These are phyloP conservation scores for Bambusicola thoracicus DNA, from an alignment of 2,113 vertebrate genomes.

Conservation along the genomic window DNA sequence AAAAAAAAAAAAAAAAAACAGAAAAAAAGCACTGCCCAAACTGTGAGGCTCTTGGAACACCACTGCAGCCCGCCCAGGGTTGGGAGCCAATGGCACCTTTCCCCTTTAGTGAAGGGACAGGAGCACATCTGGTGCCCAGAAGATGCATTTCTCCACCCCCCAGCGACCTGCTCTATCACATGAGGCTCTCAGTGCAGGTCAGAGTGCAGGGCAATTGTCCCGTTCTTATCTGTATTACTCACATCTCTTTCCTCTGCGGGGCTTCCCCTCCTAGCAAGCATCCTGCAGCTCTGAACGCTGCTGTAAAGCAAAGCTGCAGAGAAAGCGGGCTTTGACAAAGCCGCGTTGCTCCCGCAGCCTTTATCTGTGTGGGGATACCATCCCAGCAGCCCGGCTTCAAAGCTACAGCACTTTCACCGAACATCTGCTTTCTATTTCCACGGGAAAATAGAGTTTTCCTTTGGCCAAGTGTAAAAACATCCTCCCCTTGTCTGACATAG, in stretches of 20 bases:
- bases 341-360: fast-evolving
- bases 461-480: not conserved
- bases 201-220: not conserved
- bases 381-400: not conserved
- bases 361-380: not conserved
- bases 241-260: not conserved
- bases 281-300: fast-evolving
- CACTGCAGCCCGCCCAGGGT: fast-evolving
- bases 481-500: not conserved
- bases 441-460: fast-evolving
- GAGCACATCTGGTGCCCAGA: not conserved
- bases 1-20: not conserved
- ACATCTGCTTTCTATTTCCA: not conserved
- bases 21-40: not conserved
- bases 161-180: not conserved
- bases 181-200: not conserved
- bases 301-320: not conserved
- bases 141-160: not conserved
- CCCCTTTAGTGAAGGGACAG: not conserved
- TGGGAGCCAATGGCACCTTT: not conserved
- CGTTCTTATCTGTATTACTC: not conserved
- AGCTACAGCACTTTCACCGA: not conserved
- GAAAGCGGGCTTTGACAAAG: not conserved
- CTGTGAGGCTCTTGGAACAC: not conserved
- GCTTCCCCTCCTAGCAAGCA: not conserved